Base-by-base conservation (phyloP, 1,140 invertebrate species). In the Choristoneura fumiferana region DNA sequence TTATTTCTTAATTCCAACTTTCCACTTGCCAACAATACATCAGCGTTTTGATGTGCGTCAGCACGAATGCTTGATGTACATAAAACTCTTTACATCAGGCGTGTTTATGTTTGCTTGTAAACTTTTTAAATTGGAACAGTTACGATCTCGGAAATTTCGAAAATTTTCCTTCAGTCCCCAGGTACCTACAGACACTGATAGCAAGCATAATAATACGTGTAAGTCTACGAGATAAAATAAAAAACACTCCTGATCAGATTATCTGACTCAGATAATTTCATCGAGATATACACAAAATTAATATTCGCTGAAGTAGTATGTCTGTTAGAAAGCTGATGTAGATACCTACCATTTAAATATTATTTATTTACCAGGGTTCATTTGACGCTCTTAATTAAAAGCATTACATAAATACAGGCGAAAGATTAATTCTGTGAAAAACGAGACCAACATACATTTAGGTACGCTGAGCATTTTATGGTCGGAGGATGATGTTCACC, bases 11-110 rank as follows among this genome's bases (percentile, higher is more conserved):
- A 33, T 22, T 49, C 43, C 18, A 17, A 33, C 17, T 57, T 57
- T 57, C 29, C 43, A 43, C 49, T 60, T 65, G 62, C 63, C 67
- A 69, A 69, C 60, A 68, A 65, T 62, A 63, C 37, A 55, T 59
- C 52, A 45, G 18, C 15, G 34, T 13, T 29, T 1, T 18, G 17
- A 22, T 29, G 54, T 69, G 58, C 67, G 67, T 66, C 63, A 69
- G 49, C 43, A 22, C 43, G 43, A n/a, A 49, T 12, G 12, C 22
- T 15, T 49, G 18, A 49, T 49, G 43, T 49, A 40, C 33, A 29
- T 63, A 63, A 60, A 62, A 60, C 40, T 54, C 59, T 67, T 68
- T 64, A 68, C 56, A 37, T 33, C 43, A 8, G 37, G 17, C 14
- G 14, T 58, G 67, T 69, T 69, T 69, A 65, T 39, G 22, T 54